These are phyloP conservation scores for Esox lucius DNA, from an alignment of 2,797 vertebrate genomes.

Conservation along the genomic window DNA sequence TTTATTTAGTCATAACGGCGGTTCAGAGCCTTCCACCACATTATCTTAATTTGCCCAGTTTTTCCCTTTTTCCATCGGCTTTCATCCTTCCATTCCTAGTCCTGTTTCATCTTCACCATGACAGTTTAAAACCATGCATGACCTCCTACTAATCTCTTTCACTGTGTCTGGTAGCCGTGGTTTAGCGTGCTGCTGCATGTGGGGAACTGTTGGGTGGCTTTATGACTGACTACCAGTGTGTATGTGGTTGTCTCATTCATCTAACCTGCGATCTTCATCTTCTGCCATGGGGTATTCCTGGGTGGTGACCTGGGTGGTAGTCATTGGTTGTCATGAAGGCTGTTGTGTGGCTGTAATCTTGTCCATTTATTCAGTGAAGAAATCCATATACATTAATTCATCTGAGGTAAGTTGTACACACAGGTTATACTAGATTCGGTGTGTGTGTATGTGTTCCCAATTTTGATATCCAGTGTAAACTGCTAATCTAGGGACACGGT, in stretches of 20 bases:
- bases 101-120: background rate
- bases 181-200: constrained; percentile 36
- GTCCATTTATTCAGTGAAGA: background rate
- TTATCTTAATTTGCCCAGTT: background rate
- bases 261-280: background rate
- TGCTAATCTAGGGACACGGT: background rate
- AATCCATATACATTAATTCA: background rate
- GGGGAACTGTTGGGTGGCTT: constrained; percentile 22
- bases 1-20: background rate
- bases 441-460: background rate
- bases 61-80: constrained; percentile 7
- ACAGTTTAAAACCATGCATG: constrained; percentile 47
- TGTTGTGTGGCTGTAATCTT: background rate
- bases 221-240: constrained; percentile 8
- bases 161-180: constrained; percentile 58
- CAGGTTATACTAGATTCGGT: background rate
- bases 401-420: background rate
- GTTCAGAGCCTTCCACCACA: constrained; percentile 21
- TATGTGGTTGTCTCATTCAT: background rate
- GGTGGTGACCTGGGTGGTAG: background rate
- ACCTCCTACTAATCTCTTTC: constrained; percentile 33
- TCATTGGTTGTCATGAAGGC: constrained; percentile 1
- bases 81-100: constrained; percentile 16
- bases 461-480: background rate
- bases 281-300: background rate